Base-by-base conservation (phyloP, 2,113 vertebrate species). In the Colius striatus region DNA sequence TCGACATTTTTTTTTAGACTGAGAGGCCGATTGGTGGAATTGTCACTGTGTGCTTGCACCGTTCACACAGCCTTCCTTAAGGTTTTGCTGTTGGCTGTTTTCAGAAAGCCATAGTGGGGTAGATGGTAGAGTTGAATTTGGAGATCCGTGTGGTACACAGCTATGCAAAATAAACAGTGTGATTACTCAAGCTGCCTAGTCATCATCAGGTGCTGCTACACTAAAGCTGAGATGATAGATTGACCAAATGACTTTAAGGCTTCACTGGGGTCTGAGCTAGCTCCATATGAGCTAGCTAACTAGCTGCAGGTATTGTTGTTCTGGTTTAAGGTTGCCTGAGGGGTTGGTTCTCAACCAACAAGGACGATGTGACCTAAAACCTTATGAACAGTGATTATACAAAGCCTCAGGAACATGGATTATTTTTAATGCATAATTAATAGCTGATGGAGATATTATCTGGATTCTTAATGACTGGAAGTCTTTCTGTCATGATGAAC, bases 381-480 rank as follows among this genome's bases (percentile, higher is more conserved):
- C 66, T 67, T 32, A 34, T 80, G 27, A 90, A 48, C 9, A 70
- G 34, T 83, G 68, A 60, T 5, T 41, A 15, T 54, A 70, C 17
- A 66, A 53, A 70, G 43, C 32, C 68, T 54, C 38, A 67, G 47
- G 43, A 86, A 43, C n/a, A 7, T 16, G 10, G 23, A 58, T 72
- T 66, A 58, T 83, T 91, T 96, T 88, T 78, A 51, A 85, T 57
- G 8, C 18, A 16, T 84, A 94, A 45, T 91, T 90, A 38, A 70
- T 75, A 84, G 45, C 54, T 57, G 62, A 20, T 54, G 21, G 50
- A 25, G 67, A 29, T 87, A 30, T 20, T 71, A 1, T 34, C 43
- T 87, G 29, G 26, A 41, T 91, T 90, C 66, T 67, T 86, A 88
- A 81, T 75, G 55, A 22, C 34, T 86, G 36, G 26, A 79, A 83